Conservation (phyloP, 2,797 vertebrate species). For the Calcarius lapponicus region DNA sequence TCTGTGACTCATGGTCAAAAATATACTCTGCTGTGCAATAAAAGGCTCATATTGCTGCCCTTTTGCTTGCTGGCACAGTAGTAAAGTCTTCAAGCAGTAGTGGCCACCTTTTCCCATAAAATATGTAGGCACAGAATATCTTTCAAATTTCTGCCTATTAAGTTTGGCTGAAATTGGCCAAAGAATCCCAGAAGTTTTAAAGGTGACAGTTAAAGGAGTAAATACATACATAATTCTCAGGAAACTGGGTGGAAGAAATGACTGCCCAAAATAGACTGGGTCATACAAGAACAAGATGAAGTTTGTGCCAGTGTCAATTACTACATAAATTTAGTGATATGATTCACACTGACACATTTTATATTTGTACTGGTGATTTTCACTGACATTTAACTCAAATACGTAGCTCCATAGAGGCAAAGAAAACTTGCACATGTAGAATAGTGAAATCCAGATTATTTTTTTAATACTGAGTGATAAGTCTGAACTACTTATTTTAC, state of each 20-base stretch:
- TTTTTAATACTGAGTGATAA: slow-evolving; percentile 50
- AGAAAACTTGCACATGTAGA: slow-evolving; percentile 22
- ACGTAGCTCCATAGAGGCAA: not conserved
- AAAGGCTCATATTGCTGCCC: not conserved
- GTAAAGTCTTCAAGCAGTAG: not conserved
- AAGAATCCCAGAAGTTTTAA: slow-evolving; percentile 13
- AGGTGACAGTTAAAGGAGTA: not conserved
- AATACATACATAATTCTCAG: not conserved
- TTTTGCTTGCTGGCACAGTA: not conserved
- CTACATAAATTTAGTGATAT: slow-evolving; percentile 53
- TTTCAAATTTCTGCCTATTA: not conserved
- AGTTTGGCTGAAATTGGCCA: not conserved
- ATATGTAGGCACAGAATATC: not conserved
- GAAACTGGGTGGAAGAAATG: slow-evolving; percentile 9
- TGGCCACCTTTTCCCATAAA: not conserved
- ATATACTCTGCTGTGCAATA: not conserved
- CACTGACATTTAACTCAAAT: slow-evolving; percentile 52
- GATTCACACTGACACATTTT: slow-evolving; percentile 61
- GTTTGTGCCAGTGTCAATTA: slow-evolving; percentile 50
- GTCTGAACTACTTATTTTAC: slow-evolving; percentile 54
- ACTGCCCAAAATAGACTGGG: slow-evolving; percentile 33
- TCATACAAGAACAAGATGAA: not conserved
- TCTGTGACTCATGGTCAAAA: not conserved
- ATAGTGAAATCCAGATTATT: slow-evolving; percentile 52
- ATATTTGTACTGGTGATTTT: slow-evolving; percentile 53